A percentile compares a stretch with the other conserved stretches of the same genome.
Conservation (phyloP, 2,888 invertebrate species). For the Chrysina gloriosa region DNA sequence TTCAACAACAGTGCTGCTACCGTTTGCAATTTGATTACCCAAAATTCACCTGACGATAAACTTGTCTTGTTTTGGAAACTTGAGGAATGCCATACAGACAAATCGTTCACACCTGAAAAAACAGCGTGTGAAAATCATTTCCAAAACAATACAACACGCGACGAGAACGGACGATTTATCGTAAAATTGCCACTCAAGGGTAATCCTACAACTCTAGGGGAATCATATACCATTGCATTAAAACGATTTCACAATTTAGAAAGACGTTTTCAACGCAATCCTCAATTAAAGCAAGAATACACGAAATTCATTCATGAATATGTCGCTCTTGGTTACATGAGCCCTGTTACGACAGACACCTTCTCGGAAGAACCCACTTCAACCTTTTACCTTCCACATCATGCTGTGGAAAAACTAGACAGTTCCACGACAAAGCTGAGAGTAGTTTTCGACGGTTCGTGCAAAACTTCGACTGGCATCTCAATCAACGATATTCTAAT, state of each 20-base stretch:
- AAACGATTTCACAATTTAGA: not conserved
- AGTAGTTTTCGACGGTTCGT: not conserved
- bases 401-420: not conserved
- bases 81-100: too few relatives aligned
- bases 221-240: not conserved
- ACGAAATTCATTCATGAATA: not conserved
- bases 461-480: not conserved
- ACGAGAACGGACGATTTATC: not conserved
- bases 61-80: too few relatives aligned
- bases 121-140: not conserved
- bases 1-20: too few relatives aligned
- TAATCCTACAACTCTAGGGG: not conserved
- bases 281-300: not conserved
- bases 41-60: too few relatives aligned
- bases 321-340: not conserved
- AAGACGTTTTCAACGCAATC: not conserved
- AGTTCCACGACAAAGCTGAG: too few relatives aligned
- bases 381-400: not conserved
- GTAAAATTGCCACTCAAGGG: not conserved
- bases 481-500: conserved; percentile 46
- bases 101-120: too few relatives aligned
- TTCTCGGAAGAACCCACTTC: not conserved
- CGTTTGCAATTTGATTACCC: too few relatives aligned
- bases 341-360: too few relatives aligned
- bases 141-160: not conserved